Conservation (phyloP, 1,140 invertebrate genomes). For the Drosophila kohkoa region DNA sequence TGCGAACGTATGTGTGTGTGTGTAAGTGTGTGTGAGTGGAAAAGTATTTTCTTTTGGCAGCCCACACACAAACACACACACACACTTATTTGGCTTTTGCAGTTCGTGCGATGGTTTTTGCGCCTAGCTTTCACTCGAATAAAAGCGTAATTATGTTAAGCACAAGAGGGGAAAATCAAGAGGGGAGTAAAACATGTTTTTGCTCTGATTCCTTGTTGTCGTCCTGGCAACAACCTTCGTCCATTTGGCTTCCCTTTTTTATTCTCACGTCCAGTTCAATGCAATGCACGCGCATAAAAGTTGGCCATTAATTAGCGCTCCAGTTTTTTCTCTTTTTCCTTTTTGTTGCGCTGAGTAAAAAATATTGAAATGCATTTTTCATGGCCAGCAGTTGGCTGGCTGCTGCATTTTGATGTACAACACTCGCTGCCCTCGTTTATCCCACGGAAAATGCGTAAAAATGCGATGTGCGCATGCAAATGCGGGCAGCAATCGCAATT, state of each 20-base stretch:
- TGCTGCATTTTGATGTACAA: constrained; percentile 13
- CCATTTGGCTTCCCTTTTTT: constrained; percentile 4
- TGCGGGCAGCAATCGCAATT: constrained; percentile 59
- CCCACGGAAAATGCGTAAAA: constrained; percentile 73
- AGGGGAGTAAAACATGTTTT: not conserved
- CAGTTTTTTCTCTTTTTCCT: too few relatives aligned
- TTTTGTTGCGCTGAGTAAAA: constrained; percentile 54
- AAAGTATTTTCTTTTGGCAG: constrained; percentile 43
- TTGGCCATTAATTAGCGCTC: constrained; percentile 70
- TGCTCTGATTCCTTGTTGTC: constrained; percentile 28
- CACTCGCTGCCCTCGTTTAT: constrained; percentile 44
- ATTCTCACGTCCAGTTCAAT: not conserved
- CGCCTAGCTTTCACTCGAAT: constrained; percentile 35
- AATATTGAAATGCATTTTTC: constrained; percentile 79
- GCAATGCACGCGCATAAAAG: constrained; percentile 14
- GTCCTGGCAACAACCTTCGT: constrained; percentile 23
- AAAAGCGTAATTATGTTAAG: constrained; percentile 55
- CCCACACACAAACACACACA: constrained; percentile 13
- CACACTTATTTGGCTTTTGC: constrained; percentile 1
- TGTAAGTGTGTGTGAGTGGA: constrained; percentile 17
- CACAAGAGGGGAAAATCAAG: not conserved
- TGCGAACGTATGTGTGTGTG: constrained; percentile 14
- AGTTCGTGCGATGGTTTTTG: not conserved
- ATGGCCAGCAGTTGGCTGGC: constrained; percentile 34
- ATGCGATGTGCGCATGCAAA: constrained; percentile 58